Evolutionary conservation across 2,797 vertebrate genomes (phyloP).

Genomic region (Chromobotia macracanthus): DNA sequence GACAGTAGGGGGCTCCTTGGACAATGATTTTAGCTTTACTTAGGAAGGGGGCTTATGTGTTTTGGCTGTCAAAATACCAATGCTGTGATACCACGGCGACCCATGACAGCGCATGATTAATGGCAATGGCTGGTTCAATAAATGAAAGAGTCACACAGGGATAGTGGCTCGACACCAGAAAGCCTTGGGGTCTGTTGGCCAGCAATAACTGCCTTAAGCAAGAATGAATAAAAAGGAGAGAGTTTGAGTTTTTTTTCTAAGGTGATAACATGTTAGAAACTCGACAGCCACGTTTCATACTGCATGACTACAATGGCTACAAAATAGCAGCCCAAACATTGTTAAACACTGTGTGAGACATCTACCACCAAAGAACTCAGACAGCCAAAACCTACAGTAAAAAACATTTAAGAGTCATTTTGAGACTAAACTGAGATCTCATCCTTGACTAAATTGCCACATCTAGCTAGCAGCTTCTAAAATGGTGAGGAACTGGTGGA

Average conservation of each 20-base stretch:
- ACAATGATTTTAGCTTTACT: slow-evolving; percentile 31
- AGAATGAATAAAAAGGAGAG: background rate
- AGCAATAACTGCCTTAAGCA: background rate
- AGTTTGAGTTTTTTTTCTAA: background rate
- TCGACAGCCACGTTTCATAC: background rate
- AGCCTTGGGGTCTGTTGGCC: slow-evolving; percentile 9
- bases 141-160: slow-evolving; percentile 54
- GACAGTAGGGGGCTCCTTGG: slow-evolving; percentile 1
- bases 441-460: slow-evolving; percentile 31
- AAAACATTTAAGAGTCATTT: slow-evolving; percentile 15
- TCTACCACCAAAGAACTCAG: slow-evolving; percentile 3
- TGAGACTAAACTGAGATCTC: slow-evolving; percentile 1
- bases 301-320: background rate
- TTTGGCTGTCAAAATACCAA: slow-evolving; percentile 37
- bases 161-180: background rate
- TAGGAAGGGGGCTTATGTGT: background rate
- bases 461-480: background rate
- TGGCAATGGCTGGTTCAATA: slow-evolving; percentile 9
- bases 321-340: background rate
- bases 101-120: slow-evolving; percentile 49
- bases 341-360: background rate
- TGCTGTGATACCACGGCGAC: background rate
- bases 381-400: slow-evolving; percentile 27
- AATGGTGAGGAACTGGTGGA: slow-evolving; percentile 12
- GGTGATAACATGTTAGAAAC: slow-evolving; percentile 11